These are phyloP conservation scores for Lasius platythorax DNA, from an alignment of 2,888 invertebrate species.

Conservation along the genomic window DNA sequence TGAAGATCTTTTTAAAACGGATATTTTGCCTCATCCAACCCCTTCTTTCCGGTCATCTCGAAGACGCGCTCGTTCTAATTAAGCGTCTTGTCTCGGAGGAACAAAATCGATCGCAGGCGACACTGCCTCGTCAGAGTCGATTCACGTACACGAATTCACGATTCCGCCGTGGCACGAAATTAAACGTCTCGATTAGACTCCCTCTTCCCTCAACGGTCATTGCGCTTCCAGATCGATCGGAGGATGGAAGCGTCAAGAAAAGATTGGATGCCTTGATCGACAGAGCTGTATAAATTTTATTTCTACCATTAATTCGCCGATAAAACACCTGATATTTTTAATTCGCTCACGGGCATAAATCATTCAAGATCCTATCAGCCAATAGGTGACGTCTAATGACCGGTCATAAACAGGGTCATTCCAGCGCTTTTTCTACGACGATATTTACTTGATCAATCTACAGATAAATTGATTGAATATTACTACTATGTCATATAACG, in stretches of 20 bases:
- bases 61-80: slow-evolving; percentile 45
- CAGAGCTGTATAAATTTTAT: slow-evolving; percentile 19
- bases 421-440: background rate
- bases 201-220: slow-evolving; percentile 27
- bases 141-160: slow-evolving; percentile 58
- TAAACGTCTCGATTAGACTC: slow-evolving; percentile 61
- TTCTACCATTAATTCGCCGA: background rate
- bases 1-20: slow-evolving; percentile 34
- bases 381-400: slow-evolving; percentile 5
- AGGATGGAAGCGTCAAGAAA: background rate
- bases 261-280: background rate
- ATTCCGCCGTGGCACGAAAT: slow-evolving; percentile 48
- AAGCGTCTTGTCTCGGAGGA: slow-evolving; percentile 33
- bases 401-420: background rate
- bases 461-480: slow-evolving; percentile 7
- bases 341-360: slow-evolving; percentile 22
- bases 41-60: slow-evolving; percentile 26
- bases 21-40: background rate
- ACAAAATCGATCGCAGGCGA: slow-evolving; percentile 51
- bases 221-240: slow-evolving; percentile 12
- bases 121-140: slow-evolving; percentile 45
- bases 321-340: slow-evolving; percentile 29
- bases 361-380: slow-evolving; percentile 9
- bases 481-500: background rate
- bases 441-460: slow-evolving; percentile 12